Percentiles rank a stretch among this genome's conserved stretches.
Evolutionary conservation across 2,113 vertebrate genomes (phyloP).

Genomic region (Oceanodroma tethys): DNA sequence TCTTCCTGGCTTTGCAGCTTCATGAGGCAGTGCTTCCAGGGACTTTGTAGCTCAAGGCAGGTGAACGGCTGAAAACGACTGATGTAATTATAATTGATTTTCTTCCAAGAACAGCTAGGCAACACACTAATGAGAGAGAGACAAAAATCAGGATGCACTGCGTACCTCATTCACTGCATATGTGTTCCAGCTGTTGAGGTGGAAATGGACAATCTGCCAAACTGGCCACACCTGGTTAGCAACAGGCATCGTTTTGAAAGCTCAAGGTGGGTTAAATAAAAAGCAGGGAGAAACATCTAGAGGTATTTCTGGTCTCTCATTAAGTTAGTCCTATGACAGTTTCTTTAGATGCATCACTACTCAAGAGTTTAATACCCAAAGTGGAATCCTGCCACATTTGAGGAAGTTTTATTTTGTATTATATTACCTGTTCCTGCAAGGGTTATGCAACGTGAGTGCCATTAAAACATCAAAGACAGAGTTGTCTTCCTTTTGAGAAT

Average conservation of each 20-base stretch:
- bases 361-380: neutral
- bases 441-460: neutral
- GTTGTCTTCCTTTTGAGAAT: constrained; percentile 49
- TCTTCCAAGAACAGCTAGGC: neutral
- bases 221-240: neutral
- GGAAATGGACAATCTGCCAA: neutral
- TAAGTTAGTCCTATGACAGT: neutral
- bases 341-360: neutral
- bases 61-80: neutral
- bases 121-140: neutral
- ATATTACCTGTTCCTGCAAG: constrained; percentile 2
- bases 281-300: neutral
- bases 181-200: neutral
- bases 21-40: neutral
- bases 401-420: neutral
- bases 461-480: constrained; percentile 63
- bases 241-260: neutral
- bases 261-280: neutral
- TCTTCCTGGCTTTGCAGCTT: neutral
- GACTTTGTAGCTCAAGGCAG: neutral
- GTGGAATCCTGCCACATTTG: neutral
- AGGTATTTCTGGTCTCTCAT: neutral
- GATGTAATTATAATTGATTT: neutral
- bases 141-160: neutral
- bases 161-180: neutral